Conservation (phyloP, 2,797 vertebrate species). For the Sciurus carolinensis region DNA sequence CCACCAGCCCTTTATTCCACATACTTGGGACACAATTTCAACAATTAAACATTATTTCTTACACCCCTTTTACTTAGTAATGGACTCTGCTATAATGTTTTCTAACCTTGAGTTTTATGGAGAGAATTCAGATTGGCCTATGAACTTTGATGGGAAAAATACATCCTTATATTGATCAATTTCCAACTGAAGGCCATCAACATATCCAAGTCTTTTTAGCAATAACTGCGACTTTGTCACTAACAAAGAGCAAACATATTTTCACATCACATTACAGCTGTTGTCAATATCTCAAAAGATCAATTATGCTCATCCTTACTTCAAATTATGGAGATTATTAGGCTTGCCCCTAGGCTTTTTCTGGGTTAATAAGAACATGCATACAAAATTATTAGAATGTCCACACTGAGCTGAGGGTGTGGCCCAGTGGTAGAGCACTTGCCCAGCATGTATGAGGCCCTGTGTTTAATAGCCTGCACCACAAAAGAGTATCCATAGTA, state of each 20-base stretch:
- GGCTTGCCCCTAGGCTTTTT: slow-evolving; percentile 1
- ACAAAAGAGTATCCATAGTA: background rate
- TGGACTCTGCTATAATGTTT: background rate
- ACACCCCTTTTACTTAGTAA: background rate
- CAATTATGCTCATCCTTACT: background rate
- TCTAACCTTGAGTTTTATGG: background rate
- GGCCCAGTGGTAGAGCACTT: too few species aligned
- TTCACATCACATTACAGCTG: background rate
- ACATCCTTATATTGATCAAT: background rate
- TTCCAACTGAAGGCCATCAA: slow-evolving; percentile 26
- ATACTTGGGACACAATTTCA: slow-evolving; percentile 28
- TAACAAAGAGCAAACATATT: background rate
- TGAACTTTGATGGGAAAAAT: slow-evolving; percentile 14
- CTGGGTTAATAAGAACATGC: background rate
- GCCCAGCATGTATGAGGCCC: background rate
- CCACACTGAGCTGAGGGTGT: background rate
- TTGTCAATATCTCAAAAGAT: slow-evolving; percentile 2
- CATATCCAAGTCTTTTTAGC: background rate
- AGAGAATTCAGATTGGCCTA: background rate
- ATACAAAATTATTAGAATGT: background rate
- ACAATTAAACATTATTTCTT: slow-evolving; percentile 26
- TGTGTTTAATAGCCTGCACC: background rate
- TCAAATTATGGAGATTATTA: slow-evolving; percentile 32
- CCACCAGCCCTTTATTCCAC: background rate
- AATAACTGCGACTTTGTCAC: background rate